phyloP scores from a whole-genome alignment of 2,113 vertebrate genomes.

The Tachycineta bicolor region DNA sequence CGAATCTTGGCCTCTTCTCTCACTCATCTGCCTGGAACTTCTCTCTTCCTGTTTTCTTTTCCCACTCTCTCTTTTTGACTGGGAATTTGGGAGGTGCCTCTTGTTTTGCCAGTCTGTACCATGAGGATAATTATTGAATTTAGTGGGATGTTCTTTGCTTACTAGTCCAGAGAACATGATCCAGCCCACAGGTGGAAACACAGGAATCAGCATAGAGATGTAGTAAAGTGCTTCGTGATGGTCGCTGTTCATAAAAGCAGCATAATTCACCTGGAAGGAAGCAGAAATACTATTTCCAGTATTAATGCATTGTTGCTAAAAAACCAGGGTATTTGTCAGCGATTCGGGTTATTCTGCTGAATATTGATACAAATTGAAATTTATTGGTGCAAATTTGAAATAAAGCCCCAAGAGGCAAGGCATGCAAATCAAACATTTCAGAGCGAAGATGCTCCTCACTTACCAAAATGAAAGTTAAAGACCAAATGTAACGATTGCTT shows the following conservation, averaged over 20 bases:
- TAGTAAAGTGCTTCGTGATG: fast-evolving
- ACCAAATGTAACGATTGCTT: constrained; percentile 84
- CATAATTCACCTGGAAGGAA: background rate
- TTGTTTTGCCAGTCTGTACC: background rate
- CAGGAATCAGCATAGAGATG: constrained; percentile 70
- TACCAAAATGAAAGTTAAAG: constrained; percentile 83
- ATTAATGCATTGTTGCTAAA: background rate
- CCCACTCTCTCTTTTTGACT: background rate
- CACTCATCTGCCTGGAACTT: background rate
- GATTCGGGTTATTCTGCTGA: background rate
- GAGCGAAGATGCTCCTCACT: constrained; percentile 24
- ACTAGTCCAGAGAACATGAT: background rate
- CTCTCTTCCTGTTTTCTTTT: background rate
- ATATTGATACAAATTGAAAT: background rate
- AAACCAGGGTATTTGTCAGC: fast-evolving
- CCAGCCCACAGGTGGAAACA: constrained; percentile 78
- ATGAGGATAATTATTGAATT: background rate
- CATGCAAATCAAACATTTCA: background rate
- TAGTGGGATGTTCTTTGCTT: background rate
- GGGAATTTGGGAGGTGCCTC: background rate
- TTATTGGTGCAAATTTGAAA: background rate
- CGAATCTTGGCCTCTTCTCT: background rate
- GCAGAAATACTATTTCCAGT: background rate
- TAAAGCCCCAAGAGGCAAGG: background rate
- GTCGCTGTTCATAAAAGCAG: background rate